These are phyloP conservation scores for Heteromurus nitidus DNA, from an alignment of 2,888 invertebrate genomes.

Conservation along the genomic window DNA sequence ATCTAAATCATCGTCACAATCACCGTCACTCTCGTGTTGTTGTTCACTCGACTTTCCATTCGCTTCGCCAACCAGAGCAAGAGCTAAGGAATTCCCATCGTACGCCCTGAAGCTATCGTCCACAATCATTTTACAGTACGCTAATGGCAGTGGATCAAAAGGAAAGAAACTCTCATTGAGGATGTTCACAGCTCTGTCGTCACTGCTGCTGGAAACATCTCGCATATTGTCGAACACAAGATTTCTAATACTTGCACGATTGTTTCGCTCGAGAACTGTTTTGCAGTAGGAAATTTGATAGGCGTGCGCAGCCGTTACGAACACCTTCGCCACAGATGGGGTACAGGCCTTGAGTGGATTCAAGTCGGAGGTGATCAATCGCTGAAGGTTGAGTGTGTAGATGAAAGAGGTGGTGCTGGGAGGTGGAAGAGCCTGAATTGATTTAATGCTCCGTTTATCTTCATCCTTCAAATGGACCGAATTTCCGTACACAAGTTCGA, in stretches of 20 bases:
- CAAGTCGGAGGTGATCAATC: conserved; percentile 88
- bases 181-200: conserved; percentile 73
- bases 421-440: conserved; percentile 21
- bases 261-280: conserved; percentile 90
- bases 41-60: background rate
- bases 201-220: conserved; percentile 40
- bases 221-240: conserved; percentile 56
- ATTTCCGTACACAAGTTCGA: conserved; percentile 45
- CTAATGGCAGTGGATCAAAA: conserved; percentile 83
- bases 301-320: conserved; percentile 86
- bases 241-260: conserved; percentile 66
- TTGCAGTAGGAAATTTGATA: conserved; percentile 96
- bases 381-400: conserved; percentile 83
- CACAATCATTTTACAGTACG: conserved; percentile 41
- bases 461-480: conserved; percentile 26
- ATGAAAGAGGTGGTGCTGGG: conserved; percentile 28
- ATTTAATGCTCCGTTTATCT: conserved; percentile 15
- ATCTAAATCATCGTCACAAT: conserved; percentile 34
- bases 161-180: conserved; percentile 85
- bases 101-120: conserved; percentile 31
- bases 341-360: conserved; percentile 92
- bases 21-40: background rate
- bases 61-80: conserved; percentile 29
- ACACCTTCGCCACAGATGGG: conserved; percentile 85
- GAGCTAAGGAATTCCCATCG: conserved; percentile 39